A percentile compares a stretch with the other conserved stretches of the same genome.
Conservation (phyloP, 1,140 invertebrate species). For the Anastrepha obliqua region DNA sequence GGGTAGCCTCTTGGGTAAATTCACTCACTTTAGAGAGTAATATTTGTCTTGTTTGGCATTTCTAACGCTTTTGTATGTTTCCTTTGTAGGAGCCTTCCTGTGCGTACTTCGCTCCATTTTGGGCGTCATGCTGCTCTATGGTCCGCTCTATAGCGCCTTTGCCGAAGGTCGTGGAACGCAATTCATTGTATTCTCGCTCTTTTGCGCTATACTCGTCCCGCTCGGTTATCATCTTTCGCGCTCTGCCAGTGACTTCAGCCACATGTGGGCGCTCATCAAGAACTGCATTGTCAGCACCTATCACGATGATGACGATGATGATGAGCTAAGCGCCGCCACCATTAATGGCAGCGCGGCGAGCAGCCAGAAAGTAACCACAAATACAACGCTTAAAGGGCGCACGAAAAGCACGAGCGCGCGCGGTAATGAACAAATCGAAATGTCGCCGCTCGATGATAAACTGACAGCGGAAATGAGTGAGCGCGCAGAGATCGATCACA, state of each 20-base stretch:
- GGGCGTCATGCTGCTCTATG: slow-evolving; percentile 88
- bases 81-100: slow-evolving; percentile 83
- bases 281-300: slow-evolving; percentile 72
- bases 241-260: slow-evolving; percentile 90
- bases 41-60: background rate
- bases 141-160: slow-evolving; percentile 90
- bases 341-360: slow-evolving; percentile 45
- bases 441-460: slow-evolving; percentile 62
- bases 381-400: slow-evolving; percentile 54
- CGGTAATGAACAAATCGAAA: slow-evolving; percentile 65
- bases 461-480: background rate
- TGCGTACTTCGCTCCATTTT: slow-evolving; percentile 86
- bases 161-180: slow-evolving; percentile 89
- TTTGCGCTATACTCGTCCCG: slow-evolving; percentile 91
- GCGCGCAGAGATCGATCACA: background rate
- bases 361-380: slow-evolving; percentile 44
- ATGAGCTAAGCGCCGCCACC: slow-evolving; percentile 67
- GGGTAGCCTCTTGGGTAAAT: slow-evolving; percentile 83
- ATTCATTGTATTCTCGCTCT: slow-evolving; percentile 96
- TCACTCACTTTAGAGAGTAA: slow-evolving; percentile 64
- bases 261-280: slow-evolving; percentile 92
- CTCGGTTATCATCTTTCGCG: slow-evolving; percentile 95
- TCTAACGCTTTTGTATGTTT: background rate
- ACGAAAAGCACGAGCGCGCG: slow-evolving; percentile 60
- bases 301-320: slow-evolving; percentile 73